These are phyloP conservation scores for Encarsia formosa DNA, from an alignment of 2,888 invertebrate species.

Conservation along the genomic window DNA sequence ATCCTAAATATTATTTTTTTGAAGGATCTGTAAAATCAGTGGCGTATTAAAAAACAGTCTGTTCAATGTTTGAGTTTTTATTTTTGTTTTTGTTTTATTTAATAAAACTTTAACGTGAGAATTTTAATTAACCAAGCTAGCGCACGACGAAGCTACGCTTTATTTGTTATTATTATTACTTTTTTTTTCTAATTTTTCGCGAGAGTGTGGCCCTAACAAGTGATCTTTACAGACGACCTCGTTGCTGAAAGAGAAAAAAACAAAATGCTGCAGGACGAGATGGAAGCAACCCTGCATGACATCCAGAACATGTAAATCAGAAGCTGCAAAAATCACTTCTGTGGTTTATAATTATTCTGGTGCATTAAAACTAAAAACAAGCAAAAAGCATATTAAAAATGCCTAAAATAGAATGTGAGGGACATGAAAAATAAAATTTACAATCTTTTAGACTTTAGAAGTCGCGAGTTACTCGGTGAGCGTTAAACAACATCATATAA, in stretches of 20 bases:
- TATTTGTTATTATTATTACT: no score
- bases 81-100: slow-evolving; percentile 6
- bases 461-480: no score
- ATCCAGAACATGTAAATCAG: slow-evolving; percentile 94
- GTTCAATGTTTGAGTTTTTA: slow-evolving; percentile 8
- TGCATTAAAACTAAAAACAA: slow-evolving; percentile 32
- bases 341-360: slow-evolving; percentile 30
- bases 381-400: not conserved
- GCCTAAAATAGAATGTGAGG: slow-evolving; percentile 18
- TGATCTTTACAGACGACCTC: slow-evolving; percentile 83
- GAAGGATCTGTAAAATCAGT: no score
- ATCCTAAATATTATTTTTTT: no score
- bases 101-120: slow-evolving; percentile 7
- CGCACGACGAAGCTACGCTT: slow-evolving; percentile 17
- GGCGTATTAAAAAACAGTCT: slow-evolving; percentile 11
- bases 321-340: slow-evolving; percentile 21
- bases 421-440: slow-evolving; percentile 8
- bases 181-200: slow-evolving; percentile 20
- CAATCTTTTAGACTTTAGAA: no score
- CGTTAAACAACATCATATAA: not conserved
- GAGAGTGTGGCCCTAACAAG: slow-evolving; percentile 46
- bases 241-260: slow-evolving; percentile 91
- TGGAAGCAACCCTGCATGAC: slow-evolving; percentile 98
- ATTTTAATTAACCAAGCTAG: slow-evolving; percentile 13
- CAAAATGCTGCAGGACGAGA: slow-evolving; percentile 94